phyloP scores from a whole-genome alignment of 2,797 vertebrate species.

The Anabacerthia variegaticeps region DNA sequence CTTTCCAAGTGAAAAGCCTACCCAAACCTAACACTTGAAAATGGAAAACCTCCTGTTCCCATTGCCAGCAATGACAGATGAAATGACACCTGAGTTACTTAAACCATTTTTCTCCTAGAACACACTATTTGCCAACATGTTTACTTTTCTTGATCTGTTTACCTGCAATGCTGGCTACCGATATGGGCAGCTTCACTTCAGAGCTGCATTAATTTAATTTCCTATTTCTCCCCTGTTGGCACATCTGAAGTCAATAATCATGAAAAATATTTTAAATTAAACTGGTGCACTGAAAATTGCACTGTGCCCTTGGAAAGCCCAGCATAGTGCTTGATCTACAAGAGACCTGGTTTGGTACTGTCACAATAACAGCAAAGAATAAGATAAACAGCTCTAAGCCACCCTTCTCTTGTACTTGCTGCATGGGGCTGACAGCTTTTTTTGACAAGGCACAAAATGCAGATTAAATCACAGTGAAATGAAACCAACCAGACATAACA shows the following conservation, averaged over 20 bases:
- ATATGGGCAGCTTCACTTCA: background rate
- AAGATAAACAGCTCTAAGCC: background rate
- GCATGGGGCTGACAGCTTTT: background rate
- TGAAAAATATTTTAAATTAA: background rate
- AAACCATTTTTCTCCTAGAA: background rate
- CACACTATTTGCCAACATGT: background rate
- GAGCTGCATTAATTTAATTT: background rate
- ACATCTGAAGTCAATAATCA: background rate
- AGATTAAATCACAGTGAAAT: background rate
- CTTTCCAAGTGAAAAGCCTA: background rate
- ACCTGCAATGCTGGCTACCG: fast-evolving
- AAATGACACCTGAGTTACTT: background rate
- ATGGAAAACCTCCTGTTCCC: background rate
- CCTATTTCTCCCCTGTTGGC: background rate
- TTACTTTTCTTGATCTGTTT: background rate
- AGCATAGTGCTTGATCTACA: background rate
- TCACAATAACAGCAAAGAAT: background rate
- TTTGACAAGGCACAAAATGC: background rate
- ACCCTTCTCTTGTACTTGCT: background rate
- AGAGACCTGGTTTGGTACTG: background rate
- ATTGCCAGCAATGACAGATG: background rate
- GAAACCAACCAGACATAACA: background rate
- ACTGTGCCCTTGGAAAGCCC: background rate
- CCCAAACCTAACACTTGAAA: background rate
- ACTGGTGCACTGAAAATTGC: background rate